Evolutionary conservation across 1,140 invertebrate species (phyloP), one percentile per base, ranked within the genome.

Genomic region (Tetragnatha versicolor): DNA sequence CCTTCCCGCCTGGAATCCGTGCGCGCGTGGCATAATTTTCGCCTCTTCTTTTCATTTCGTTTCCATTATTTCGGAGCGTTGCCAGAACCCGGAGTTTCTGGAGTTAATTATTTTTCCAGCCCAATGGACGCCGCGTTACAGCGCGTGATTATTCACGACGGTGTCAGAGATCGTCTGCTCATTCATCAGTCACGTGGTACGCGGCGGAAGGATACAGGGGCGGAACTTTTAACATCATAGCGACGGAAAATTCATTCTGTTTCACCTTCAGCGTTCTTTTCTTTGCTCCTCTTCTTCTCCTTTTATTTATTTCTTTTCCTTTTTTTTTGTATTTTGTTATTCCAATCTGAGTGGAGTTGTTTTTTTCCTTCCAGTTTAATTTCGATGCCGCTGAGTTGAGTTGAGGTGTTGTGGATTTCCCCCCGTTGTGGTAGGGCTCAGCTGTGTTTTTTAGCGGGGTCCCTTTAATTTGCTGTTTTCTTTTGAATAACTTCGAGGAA

Each of bases 151-250:
- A 77, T 77, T 77, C 73, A 77, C 60, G 73, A 77, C 73, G 61
- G 73, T 77, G 73, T 77, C 73, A 77, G 73, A 77, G 73, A 77
- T 77, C 73, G 73, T 77, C 73, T 77, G 73, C 73, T 45, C 73
- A 77, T 77, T 77, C 73, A 77, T 77, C 73, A 77, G 73, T 77
- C 73, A 77, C 73, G 73, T 77, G 73, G 61, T 65, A 39, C 45
- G 22, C 22, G 31, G 66, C 66, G 66, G 66, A 70, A 70, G 55
- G 49, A 49, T 49, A 49, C 68, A 49, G 42, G 70, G 55, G 31
- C 22, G 42, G 25, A 22, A 53, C 61, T 65, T 42, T 31, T 51
- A n/a, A 77, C 73, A 77, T 77, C 73, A 77, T 77, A 77, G 73
- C 47, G 45, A 35, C 47, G 47, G 47, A 77, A 75, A 75, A 75